phyloP scores from a whole-genome alignment of 2,113 vertebrate species.

The Cephalopholis sonnerati region DNA sequence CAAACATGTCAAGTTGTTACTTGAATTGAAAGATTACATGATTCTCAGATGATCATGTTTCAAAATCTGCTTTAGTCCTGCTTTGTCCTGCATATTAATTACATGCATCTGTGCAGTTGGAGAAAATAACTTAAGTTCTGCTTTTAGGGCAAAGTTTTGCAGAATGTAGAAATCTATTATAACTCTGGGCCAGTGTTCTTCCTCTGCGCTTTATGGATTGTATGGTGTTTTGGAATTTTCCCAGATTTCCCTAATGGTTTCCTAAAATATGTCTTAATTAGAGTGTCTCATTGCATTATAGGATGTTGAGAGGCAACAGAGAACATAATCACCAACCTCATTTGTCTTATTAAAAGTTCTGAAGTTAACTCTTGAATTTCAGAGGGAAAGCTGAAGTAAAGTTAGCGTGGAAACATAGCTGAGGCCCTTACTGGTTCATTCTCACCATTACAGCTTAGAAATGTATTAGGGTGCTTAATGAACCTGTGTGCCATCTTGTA shows the following conservation, averaged over 20 bases:
- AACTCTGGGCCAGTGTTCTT: not conserved
- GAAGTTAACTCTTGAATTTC: slow-evolving; percentile 26
- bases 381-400: slow-evolving; percentile 12
- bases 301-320: slow-evolving; percentile 26
- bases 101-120: not conserved
- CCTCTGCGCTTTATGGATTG: slow-evolving; percentile 5
- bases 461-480: slow-evolving; percentile 71
- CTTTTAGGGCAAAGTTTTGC: not conserved
- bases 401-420: slow-evolving; percentile 25
- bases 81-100: not conserved
- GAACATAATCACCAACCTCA: slow-evolving; percentile 37
- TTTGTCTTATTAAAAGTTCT: slow-evolving; percentile 54
- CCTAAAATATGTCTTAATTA: slow-evolving; percentile 42
- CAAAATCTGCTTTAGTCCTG: not conserved
- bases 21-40: not conserved
- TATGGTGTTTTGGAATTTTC: slow-evolving; percentile 19
- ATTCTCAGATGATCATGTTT: not conserved
- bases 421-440: slow-evolving; percentile 36
- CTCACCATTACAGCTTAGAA: slow-evolving; percentile 36
- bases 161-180: not conserved
- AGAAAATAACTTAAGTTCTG: not conserved
- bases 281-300: slow-evolving; percentile 34
- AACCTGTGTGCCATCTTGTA: slow-evolving; percentile 56
- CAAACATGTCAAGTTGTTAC: not conserved
- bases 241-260: slow-evolving; percentile 28